Percentiles rank a stretch among this genome's conserved stretches.
These are phyloP conservation scores for Silurus meridionalis DNA, from an alignment of 2,113 vertebrate genomes.

Conservation along the genomic window DNA sequence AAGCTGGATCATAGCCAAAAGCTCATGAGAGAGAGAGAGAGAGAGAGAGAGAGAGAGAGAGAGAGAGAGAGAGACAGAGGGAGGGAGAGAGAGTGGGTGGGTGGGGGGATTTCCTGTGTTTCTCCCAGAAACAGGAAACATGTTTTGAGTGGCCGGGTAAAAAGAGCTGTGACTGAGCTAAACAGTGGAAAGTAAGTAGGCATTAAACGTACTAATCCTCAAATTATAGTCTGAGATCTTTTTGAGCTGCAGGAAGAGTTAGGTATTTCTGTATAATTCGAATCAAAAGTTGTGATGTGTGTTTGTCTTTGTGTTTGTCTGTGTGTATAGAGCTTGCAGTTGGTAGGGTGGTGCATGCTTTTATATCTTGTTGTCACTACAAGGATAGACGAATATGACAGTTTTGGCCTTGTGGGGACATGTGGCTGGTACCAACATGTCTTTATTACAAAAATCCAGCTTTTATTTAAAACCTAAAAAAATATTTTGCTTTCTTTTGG, in stretches of 20 bases:
- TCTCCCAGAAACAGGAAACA: conserved; percentile 63
- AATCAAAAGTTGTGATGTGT: background rate
- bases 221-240: conserved; percentile 13
- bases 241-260: background rate
- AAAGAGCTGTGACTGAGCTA: conserved; percentile 42
- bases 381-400: background rate
- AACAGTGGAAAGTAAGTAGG: conserved; percentile 23
- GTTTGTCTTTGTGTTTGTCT: background rate
- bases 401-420: background rate
- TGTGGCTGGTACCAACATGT: background rate
- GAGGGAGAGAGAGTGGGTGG: background rate
- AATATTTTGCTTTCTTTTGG: background rate
- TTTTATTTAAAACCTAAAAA: background rate
- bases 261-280: background rate
- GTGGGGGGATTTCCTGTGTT: conserved; percentile 52
- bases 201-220: conserved; percentile 14
- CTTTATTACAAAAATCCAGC: background rate
- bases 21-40: conserved; percentile 37
- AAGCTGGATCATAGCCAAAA: conserved; percentile 38
- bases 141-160: conserved; percentile 42
- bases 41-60: conserved; percentile 45
- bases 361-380: background rate
- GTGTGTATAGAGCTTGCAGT: background rate
- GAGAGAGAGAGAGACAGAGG: conserved; percentile 40
- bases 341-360: background rate